phyloP scores from a whole-genome alignment of 2,113 vertebrate genomes.

The Genyomyrus donnyi region DNA sequence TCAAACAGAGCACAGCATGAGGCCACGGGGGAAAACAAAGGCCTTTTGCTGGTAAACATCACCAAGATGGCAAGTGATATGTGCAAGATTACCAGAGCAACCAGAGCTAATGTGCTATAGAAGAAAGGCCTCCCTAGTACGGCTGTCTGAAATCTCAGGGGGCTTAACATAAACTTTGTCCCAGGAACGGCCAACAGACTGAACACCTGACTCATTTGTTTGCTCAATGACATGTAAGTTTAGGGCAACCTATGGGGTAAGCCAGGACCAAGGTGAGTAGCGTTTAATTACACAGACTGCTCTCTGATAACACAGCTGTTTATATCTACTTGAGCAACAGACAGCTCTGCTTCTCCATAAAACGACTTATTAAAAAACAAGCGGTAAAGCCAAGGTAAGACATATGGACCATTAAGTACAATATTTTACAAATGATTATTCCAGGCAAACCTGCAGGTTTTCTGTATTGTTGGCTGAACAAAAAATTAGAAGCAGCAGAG shows the following conservation, averaged over 20 bases:
- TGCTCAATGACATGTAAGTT: constrained; percentile 32
- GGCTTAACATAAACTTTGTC: not conserved
- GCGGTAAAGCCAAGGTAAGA: not conserved
- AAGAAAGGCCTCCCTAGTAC: not conserved
- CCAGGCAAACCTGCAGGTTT: not conserved
- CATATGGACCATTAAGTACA: not conserved
- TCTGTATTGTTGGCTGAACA: not conserved
- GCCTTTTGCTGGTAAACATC: not conserved
- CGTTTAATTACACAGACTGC: not conserved
- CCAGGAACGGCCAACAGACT: constrained; percentile 6
- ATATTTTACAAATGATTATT: not conserved
- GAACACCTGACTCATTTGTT: constrained; percentile 24
- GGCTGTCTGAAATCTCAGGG: not conserved
- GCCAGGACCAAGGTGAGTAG: not conserved
- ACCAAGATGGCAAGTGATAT: not conserved
- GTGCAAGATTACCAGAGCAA: not conserved
- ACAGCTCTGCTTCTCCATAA: not conserved
- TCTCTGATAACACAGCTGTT: not conserved
- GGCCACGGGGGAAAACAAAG: not conserved
- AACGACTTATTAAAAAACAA: not conserved
- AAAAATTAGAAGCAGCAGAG: not conserved
- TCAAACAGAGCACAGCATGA: not conserved
- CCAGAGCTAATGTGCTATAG: not conserved
- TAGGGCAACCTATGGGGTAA: not conserved
- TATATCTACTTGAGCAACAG: not conserved